Percentiles rank a stretch among this genome's conserved stretches.
These are phyloP conservation scores for Sigmodon hispidus DNA, from an alignment of 2,113 vertebrate genomes.

Conservation along the genomic window DNA sequence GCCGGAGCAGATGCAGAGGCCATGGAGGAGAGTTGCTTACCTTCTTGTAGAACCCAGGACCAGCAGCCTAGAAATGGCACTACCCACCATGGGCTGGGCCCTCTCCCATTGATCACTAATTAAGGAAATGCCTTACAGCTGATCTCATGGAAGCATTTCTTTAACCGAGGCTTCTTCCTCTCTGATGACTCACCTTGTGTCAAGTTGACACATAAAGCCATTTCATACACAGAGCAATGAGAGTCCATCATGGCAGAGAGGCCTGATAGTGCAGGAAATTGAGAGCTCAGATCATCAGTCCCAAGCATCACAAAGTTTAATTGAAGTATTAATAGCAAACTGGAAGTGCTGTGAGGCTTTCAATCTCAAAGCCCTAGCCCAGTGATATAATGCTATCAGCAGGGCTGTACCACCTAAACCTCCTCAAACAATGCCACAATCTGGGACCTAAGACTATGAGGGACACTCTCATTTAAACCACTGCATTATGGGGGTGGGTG, in stretches of 20 bases:
- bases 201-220: not conserved
- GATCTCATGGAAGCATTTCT: too few species aligned
- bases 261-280: not conserved
- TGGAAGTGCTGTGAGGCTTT: not conserved
- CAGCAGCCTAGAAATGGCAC: not conserved
- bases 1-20: not conserved
- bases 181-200: not conserved
- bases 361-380: not conserved
- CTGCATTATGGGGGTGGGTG: rapidly evolving
- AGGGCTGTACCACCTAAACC: not conserved
- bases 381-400: not conserved
- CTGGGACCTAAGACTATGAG: not conserved
- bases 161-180: not conserved
- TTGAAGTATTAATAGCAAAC: not conserved
- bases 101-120: not conserved
- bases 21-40: not conserved
- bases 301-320: not conserved
- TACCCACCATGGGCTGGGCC: too few species aligned
- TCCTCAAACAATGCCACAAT: not conserved
- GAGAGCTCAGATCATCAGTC: too few species aligned
- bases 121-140: not conserved
- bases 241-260: too few species aligned
- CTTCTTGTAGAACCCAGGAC: not conserved
- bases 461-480: not conserved
- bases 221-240: not conserved